These are phyloP conservation scores for Siderastrea radians DNA, from an alignment of 92 coral and sea anemone species.

Conservation along the genomic window DNA sequence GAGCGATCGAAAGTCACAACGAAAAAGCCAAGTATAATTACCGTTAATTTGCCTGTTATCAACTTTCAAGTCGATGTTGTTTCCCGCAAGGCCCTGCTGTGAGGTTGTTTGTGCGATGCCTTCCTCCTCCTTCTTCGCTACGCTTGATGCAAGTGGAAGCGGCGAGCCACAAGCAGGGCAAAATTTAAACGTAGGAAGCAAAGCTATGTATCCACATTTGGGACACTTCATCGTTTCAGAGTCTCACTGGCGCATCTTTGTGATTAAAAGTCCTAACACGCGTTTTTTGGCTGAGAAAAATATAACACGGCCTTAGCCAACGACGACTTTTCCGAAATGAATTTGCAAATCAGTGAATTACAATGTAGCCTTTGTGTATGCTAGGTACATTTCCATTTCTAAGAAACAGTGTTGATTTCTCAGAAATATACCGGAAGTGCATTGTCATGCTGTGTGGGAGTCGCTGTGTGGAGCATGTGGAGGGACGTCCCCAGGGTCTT, in stretches of 20 bases:
- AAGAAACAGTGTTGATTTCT: neutral
- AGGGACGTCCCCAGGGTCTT: too few species aligned
- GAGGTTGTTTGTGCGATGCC: neutral
- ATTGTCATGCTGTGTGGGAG: neutral
- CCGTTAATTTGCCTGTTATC: neutral
- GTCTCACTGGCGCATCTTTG: neutral
- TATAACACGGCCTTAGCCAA: neutral
- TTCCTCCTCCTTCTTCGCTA: neutral
- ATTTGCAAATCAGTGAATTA: neutral
- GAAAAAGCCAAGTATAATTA: neutral
- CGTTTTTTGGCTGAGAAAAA: neutral
- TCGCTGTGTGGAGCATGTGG: neutral
- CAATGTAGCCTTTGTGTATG: too few species aligned
- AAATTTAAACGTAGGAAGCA: neutral
- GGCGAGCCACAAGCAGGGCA: constrained; percentile 5
- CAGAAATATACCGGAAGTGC: constrained; percentile 26
- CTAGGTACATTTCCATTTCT: neutral
- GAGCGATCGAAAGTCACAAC: neutral
- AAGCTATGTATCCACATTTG: constrained; percentile 9
- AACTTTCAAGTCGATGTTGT: neutral
- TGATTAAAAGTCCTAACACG: neutral
- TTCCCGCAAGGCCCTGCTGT: neutral
- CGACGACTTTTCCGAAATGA: neutral
- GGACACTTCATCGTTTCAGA: constrained; percentile 24
- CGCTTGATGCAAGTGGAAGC: constrained; percentile 1